Conservation (phyloP, 2,113 vertebrate genomes). For the Phaethornis superciliosus region DNA sequence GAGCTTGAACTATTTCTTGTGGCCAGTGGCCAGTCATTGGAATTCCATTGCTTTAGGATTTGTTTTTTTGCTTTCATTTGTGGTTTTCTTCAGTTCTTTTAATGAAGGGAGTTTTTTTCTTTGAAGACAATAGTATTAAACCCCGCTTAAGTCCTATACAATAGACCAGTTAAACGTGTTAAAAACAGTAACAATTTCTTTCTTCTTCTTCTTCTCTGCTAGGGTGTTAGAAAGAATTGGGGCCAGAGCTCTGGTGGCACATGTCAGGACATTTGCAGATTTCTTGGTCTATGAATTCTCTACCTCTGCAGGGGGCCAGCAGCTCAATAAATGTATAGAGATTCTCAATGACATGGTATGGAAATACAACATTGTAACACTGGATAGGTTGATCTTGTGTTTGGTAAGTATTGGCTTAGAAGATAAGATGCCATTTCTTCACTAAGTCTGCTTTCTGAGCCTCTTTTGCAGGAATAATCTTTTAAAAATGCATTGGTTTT, state of each 20-base stretch:
- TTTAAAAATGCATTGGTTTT: not conserved
- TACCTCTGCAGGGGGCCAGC: constrained; percentile 95
- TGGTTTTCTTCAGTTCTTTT: not conserved
- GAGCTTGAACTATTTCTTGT: not conserved
- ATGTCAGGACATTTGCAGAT: constrained; percentile 96
- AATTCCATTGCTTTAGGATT: not conserved
- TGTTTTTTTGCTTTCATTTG: not conserved
- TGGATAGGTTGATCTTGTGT: constrained; percentile 95
- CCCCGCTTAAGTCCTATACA: not conserved
- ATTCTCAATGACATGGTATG: constrained; percentile 99
- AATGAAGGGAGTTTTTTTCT: not conserved
- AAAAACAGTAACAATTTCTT: not conserved
- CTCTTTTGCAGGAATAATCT: not conserved
- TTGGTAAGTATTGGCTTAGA: constrained; percentile 81
- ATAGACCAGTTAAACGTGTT: not conserved
- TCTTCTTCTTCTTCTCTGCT: not conserved
- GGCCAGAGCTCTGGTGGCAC: constrained; percentile 93
- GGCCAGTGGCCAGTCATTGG: not conserved
- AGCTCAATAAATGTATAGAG: constrained; percentile 98
- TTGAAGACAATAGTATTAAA: not conserved
- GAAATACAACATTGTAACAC: constrained; percentile 98
- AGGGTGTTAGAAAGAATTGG: constrained; percentile 97
- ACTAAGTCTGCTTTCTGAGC: not conserved
- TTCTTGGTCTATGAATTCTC: constrained; percentile 99
- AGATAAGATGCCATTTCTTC: not conserved